Evolutionary conservation across 2,797 vertebrate species (phyloP).

Genomic region (Gymnocypris eckloni): DNA sequence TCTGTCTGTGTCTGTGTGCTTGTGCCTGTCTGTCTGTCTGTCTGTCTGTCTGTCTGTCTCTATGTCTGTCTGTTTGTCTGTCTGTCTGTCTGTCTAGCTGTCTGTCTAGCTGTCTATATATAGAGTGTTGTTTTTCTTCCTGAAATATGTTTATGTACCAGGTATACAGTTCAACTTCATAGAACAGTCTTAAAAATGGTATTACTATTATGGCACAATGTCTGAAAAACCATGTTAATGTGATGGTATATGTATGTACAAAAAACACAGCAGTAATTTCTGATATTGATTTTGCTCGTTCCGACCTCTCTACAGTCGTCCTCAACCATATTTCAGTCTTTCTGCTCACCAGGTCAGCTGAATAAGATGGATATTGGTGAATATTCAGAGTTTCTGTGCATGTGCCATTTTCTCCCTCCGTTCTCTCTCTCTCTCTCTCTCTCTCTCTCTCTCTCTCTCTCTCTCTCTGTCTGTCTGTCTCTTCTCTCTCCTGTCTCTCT

Average conservation of each 20-base stretch:
- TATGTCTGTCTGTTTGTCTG: too few relatives aligned
- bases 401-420: slow-evolving; percentile 12
- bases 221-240: neutral
- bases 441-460: slow-evolving; percentile 54
- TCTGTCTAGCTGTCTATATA: neutral
- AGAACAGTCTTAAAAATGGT: neutral
- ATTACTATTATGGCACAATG: neutral
- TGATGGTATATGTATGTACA: neutral
- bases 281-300: slow-evolving; percentile 2
- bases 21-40: too few relatives aligned
- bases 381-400: slow-evolving; percentile 28
- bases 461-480: neutral
- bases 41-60: too few relatives aligned
- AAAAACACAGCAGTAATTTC: neutral
- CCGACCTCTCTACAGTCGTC: neutral
- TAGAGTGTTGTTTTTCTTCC: neutral
- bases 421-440: slow-evolving; percentile 11
- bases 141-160: too few relatives aligned
- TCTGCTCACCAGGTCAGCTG: slow-evolving; percentile 7
- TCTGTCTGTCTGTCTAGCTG: neutral
- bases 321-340: slow-evolving; percentile 1
- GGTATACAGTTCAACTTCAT: neutral
- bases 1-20: too few relatives aligned
- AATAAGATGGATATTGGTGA: slow-evolving; percentile 13
- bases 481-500: neutral